phyloP scores from a whole-genome alignment of 2,797 vertebrate species.

The Acipenser transmontanus region DNA sequence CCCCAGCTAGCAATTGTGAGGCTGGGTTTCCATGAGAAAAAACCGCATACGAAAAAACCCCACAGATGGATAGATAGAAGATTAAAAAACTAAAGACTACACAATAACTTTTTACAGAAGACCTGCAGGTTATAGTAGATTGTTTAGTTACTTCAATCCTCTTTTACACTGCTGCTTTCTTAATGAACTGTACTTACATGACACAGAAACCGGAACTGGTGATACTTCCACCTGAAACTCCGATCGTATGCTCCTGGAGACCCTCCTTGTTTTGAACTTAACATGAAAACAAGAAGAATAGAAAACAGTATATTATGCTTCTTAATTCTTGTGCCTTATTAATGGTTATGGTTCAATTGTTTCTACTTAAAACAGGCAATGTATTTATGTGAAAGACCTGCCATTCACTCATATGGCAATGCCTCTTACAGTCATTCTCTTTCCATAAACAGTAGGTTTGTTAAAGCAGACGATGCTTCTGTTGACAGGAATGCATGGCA shows the following conservation, averaged over 20 bases:
- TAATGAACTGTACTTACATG: slow-evolving; percentile 69
- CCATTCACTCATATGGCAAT: no score
- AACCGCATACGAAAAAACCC: slow-evolving; percentile 4
- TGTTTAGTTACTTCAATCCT: no score
- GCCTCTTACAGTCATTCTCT: no score
- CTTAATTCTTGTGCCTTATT: no score
- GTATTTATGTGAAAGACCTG: no score
- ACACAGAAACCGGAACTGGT: slow-evolving; percentile 96
- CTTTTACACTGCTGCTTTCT: not conserved
- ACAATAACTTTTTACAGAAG: not conserved
- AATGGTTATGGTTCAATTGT: no score
- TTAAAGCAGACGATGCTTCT: slow-evolving; percentile 25
- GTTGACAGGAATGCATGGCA: slow-evolving; percentile 28
- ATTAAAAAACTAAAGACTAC: not conserved
- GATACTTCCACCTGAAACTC: slow-evolving; percentile 97
- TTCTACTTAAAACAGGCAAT: no score
- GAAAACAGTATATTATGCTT: not conserved
- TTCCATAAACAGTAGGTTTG: no score
- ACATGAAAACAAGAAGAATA: slow-evolving; percentile 6
- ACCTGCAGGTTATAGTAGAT: not conserved
- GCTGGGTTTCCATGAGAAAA: no score
- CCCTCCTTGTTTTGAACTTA: slow-evolving; percentile 77
- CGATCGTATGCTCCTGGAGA: slow-evolving; percentile 91
- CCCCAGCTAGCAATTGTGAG: no score
- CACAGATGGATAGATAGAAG: slow-evolving; percentile 1